Percentiles rank a stretch among this genome's conserved stretches.
Conservation (phyloP, 2,113 vertebrate genomes). For the Chrysemys picta region DNA sequence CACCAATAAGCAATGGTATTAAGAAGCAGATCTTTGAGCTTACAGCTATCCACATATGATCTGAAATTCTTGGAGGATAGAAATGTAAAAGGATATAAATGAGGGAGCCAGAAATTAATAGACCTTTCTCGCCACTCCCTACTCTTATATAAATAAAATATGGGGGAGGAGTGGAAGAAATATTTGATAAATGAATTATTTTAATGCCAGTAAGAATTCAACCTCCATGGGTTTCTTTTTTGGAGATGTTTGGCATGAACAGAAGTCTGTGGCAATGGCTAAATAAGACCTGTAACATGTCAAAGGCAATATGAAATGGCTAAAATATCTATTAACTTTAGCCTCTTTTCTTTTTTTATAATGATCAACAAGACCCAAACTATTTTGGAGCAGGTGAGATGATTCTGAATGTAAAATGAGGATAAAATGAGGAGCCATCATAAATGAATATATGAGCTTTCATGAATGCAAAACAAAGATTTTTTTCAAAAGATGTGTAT, state of each 20-base stretch:
- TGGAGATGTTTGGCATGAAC: not conserved
- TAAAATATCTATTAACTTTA: not conserved
- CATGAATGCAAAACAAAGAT: constrained; percentile 33
- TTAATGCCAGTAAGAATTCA: not conserved
- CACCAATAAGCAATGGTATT: not conserved
- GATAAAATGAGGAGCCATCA: constrained; percentile 37
- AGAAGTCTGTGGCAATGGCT: not conserved
- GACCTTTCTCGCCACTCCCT: not conserved
- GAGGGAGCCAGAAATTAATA: not conserved
- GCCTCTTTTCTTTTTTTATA: not conserved
- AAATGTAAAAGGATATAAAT: not conserved
- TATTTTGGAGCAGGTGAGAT: not conserved
- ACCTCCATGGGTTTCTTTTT: not conserved
- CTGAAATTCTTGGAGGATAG: not conserved
- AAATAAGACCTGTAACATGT: not conserved
- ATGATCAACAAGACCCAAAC: not conserved
- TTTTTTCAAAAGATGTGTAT: constrained; percentile 13
- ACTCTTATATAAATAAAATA: not conserved
- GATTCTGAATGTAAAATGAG: constrained; percentile 32
- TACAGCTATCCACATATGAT: not conserved
- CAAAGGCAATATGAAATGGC: not conserved
- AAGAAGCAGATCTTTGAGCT: not conserved
- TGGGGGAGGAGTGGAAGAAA: fast-evolving
- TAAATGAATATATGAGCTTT: constrained; percentile 54
- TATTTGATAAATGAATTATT: not conserved